phyloP scores from a whole-genome alignment of 2,113 vertebrate genomes.

The Oncorhynchus keta region DNA sequence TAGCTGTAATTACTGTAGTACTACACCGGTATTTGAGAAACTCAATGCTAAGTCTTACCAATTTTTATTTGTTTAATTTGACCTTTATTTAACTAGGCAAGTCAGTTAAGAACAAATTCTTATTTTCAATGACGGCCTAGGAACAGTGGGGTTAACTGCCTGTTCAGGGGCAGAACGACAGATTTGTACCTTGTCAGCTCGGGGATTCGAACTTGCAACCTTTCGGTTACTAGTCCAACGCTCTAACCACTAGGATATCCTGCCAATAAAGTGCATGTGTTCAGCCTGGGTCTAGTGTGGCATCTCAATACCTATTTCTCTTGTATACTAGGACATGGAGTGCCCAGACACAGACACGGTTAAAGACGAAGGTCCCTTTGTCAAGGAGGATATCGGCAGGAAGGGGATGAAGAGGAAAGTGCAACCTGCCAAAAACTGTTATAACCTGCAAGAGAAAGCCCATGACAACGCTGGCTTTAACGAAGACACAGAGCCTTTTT shows the following conservation, averaged over 20 bases:
- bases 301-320: slow-evolving; percentile 3
- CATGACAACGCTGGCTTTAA: slow-evolving; percentile 55
- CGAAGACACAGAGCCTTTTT: slow-evolving; percentile 41
- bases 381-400: slow-evolving; percentile 37
- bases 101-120: too few relatives aligned
- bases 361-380: slow-evolving; percentile 29
- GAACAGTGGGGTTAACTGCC: too few relatives aligned
- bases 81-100: too few relatives aligned
- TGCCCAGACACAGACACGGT: slow-evolving; percentile 33
- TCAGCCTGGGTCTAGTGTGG: background rate
- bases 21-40: background rate
- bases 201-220: too few relatives aligned
- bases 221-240: too few relatives aligned
- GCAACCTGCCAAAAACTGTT: slow-evolving; percentile 39
- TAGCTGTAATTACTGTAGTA: background rate
- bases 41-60: too few relatives aligned
- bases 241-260: too few relatives aligned
- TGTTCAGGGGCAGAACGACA: too few relatives aligned
- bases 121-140: too few relatives aligned
- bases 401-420: slow-evolving; percentile 45
- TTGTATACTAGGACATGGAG: slow-evolving; percentile 35
- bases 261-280: background rate
- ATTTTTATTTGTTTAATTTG: too few relatives aligned
- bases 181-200: too few relatives aligned
- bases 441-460: slow-evolving; percentile 63